Evolutionary conservation across 2,113 vertebrate species (phyloP), one percentile per base, ranked within the genome.

Genomic region (Rhinogobius similis): DNA sequence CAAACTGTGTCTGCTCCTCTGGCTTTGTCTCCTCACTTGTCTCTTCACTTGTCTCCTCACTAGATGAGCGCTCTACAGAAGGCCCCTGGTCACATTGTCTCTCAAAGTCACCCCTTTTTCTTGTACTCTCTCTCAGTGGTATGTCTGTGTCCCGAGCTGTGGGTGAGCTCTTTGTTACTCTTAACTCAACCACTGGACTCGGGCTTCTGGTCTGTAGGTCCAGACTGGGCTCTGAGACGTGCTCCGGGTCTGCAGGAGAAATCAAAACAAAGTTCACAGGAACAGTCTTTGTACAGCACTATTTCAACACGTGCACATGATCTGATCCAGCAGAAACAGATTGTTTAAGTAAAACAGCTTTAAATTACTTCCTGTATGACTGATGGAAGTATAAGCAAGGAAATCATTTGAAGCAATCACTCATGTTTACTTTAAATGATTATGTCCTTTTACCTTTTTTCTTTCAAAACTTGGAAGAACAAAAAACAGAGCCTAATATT

Each of bases 201-300:
- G 75, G 75, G 72, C 55, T 72, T 72, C 80, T 81, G 72, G 72
- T 72, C 76, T 83, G 75, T 56, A 75, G 75, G 52, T 82, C 76
- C 66, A 41, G 74, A 76, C 78, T 86, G 79, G 76, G 70, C 73
- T 87, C 91, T 14, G 93, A 82, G 62, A 90, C 87, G 0, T 82
- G 87, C 80, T 95, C 90, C 85, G 87, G 86, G 89, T 89, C 87
- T 91, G 90, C 90, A 82, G 80, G 88, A 93, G 88, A 84, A 64
- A 86, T 81, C 85, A 87, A 91, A 87, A 81, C 67, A 76, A 70
- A 10, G 39, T 50, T 50, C 46, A 50, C 46, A 50, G n/a, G 46
- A 50, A 50, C 43, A 46, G 1, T 29, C 53, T 18, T 10, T 29
- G 58, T 62, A 62, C 68, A 61, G 59, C 10, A 18, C 61, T 36